Base-by-base conservation (phyloP, 2,797 vertebrate species). In the Sus cebifrons region DNA sequence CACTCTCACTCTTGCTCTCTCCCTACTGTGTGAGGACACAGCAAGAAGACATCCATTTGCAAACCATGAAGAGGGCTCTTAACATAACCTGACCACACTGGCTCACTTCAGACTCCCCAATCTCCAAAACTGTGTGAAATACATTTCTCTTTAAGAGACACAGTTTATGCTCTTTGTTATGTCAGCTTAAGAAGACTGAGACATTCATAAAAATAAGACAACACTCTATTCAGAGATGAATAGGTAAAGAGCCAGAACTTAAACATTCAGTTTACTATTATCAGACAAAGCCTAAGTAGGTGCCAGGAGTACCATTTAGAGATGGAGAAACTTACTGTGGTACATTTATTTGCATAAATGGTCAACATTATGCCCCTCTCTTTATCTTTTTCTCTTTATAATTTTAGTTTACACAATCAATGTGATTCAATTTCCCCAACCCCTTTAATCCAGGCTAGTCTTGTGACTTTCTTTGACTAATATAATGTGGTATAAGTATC, bases 121-220 rank as follows among this genome's bases (percentile, higher is more conserved):
- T 40, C 25, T 77, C 84, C 40, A 77, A 25, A 52, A 32, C 18
- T 54, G 25, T 68, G 40, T 60, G 29, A 87, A 74, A 87, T 16
- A 54, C 8, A 68, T 49, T 58, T 81, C 12, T 60, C 6, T 15
- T 62, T 77, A 75, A 62, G 62, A 6, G 62, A 71, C 54, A 32
- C 65, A 75, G 29, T 62, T 23, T 52, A 23, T 13, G 54, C 54
- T 44, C 70, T 64, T 70, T 77, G 23, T 32, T 67, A 94, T 64
- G 40, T 23, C n/a, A 91, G 40, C 13, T 21, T 16, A 73, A 91
- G 5, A 27, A 75, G 56, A 86, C 44, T 49, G 32, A 73, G 82
- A 73, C 49, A 79, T 64, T 92, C 17, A 18, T n/a, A 56, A 71
- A 84, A 89, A 94, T 11, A 81, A 70, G 79, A 71, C 12, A 54